Evolutionary conservation across 2,113 vertebrate genomes (phyloP), one percentile per base, ranked within the genome.

Genomic region (Benitochromis conjunctus): DNA sequence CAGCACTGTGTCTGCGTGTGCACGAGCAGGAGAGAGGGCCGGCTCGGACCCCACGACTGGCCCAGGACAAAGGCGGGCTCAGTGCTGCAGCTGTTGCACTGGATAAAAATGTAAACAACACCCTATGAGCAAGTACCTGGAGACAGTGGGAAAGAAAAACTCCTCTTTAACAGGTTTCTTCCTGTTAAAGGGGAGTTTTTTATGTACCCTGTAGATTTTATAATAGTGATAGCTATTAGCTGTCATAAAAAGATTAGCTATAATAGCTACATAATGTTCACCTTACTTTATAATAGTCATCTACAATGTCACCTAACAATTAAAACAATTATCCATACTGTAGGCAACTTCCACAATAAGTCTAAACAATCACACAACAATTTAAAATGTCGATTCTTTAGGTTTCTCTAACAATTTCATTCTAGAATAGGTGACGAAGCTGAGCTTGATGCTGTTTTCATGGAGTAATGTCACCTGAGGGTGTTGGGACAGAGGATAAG

Each of bases 51-150:
- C 38, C 80, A 9, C 48, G 56, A 60, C 6, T 82, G 86, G 82
- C 54, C 46, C 81, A 9, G 90, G 92, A 96, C 92, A 95, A 94
- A 94, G 93, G 91, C 43, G 10, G 79, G 53, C 93, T 94, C 89
- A 94, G 92, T 92, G 86, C 89, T 92, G 83, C 82, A 83, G 83
- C 90, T 80, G 84, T 84, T 83, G 74, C 87, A 89, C 48, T 3
- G 64, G 31, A 82, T 79, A 89, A 57, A 93, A 91, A 92, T 82
- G 86, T 14, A n/a, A 36, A 64, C 5, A 6, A 62, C 60, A 64
- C 10, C 10, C 0, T 54, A 3, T 54, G 11, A 38, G 60, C 2
- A 2, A 38, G 31, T 64, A 64, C 31, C 0, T 38, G 31, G 10
- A 0, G 6, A 64, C 31, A n/a, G 31, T 7, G 60, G 18, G 60